Percentiles rank a stretch among this genome's conserved stretches.
These are phyloP conservation scores for Cephonodes hylas DNA, from an alignment of 2,888 invertebrate species.

Conservation along the genomic window DNA sequence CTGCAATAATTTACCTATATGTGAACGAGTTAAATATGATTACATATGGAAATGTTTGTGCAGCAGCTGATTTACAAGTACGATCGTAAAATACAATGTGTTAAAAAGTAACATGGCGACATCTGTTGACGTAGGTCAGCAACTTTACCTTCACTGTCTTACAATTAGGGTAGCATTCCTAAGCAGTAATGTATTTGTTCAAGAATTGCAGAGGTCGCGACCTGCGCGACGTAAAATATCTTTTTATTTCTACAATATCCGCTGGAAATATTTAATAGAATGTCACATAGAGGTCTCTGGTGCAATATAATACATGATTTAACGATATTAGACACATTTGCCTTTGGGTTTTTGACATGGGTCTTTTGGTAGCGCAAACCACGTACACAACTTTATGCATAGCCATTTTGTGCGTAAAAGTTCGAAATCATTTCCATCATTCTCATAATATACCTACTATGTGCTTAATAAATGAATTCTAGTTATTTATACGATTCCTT, in stretches of 20 bases:
- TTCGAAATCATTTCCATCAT: too few relatives aligned
- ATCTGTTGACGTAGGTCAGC: background rate
- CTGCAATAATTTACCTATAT: background rate
- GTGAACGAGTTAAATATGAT: background rate
- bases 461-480: too few relatives aligned
- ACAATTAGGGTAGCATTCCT: background rate
- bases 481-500: too few relatives aligned
- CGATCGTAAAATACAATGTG: background rate
- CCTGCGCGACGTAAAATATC: background rate
- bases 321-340: background rate
- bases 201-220: constrained; percentile 3
- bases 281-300: background rate
- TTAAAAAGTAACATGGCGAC: background rate
- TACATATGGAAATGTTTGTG: background rate
- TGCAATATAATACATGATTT: background rate
- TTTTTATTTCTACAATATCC: background rate
- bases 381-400: background rate
- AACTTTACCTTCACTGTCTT: background rate
- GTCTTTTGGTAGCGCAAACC: background rate
- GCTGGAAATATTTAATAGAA: background rate
- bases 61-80: background rate
- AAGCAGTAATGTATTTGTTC: background rate
- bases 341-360: background rate
- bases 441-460: too few relatives aligned
- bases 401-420: background rate